Percentiles rank a stretch among this genome's conserved stretches.
phyloP scores from a whole-genome alignment of 2,888 invertebrate species.

The Xestia c-nigrum region DNA sequence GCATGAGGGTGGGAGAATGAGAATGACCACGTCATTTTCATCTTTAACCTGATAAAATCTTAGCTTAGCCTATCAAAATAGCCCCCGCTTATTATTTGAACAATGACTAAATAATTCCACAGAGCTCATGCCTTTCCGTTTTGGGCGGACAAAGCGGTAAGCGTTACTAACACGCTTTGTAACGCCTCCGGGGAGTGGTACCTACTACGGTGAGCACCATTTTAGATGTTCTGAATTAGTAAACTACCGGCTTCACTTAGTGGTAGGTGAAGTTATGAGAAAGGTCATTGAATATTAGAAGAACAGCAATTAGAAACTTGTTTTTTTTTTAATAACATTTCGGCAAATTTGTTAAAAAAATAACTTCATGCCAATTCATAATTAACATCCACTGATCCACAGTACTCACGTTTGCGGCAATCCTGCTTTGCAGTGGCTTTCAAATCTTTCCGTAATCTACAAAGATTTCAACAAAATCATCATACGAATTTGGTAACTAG shows the following conservation, averaged over 20 bases:
- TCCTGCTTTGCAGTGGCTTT: too few species aligned
- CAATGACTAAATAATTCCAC: conserved; percentile 34
- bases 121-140: conserved; percentile 10
- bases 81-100: conserved; percentile 5
- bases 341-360: neutral
- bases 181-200: conserved; percentile 32
- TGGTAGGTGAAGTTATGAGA: conserved; percentile 1
- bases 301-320: neutral
- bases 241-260: neutral
- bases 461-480: too few species aligned
- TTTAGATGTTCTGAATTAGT: conserved; percentile 28
- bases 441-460: too few species aligned
- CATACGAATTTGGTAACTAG: too few species aligned
- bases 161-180: conserved; percentile 22
- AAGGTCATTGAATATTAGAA: conserved; percentile 8
- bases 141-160: conserved; percentile 16
- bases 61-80: neutral
- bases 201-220: neutral
- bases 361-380: neutral
- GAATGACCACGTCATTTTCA: too few species aligned
- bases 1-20: too few species aligned
- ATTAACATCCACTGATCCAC: too few species aligned
- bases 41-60: neutral
- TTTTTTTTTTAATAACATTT: too few species aligned
- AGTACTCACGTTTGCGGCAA: too few species aligned